A percentile compares a stretch with the other conserved stretches of the same genome.
Evolutionary conservation across 2,113 vertebrate species (phyloP).

Genomic region (Bettongia penicillata): DNA sequence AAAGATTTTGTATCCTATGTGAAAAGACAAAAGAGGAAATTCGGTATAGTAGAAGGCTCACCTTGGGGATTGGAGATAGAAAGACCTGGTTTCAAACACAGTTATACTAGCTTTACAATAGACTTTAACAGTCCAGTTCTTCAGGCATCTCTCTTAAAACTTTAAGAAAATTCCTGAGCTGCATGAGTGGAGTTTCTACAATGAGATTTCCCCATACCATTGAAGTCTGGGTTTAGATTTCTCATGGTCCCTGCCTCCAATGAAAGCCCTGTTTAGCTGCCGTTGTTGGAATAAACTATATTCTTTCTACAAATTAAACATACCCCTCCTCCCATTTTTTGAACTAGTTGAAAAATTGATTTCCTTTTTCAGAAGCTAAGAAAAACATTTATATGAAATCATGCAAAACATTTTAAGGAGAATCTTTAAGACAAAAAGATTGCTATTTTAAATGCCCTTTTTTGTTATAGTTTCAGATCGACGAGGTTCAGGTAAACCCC

Average conservation of each 20-base stretch:
- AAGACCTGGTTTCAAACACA: not conserved
- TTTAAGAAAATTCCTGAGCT: not conserved
- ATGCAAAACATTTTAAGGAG: not conserved
- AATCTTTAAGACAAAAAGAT: not conserved
- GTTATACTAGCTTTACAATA: too few species aligned
- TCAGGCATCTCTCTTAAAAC: not conserved
- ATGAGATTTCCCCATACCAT: not conserved
- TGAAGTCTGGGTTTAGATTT: not conserved
- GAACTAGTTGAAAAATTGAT: not conserved
- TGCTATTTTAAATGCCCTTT: constrained; percentile 25
- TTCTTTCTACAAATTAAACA: not conserved
- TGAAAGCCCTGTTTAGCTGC: not conserved
- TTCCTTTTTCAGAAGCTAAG: not conserved
- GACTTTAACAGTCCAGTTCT: not conserved
- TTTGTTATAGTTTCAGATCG: constrained; percentile 89
- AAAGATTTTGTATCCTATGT: not conserved
- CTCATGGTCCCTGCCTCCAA: not conserved
- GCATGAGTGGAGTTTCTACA: not conserved
- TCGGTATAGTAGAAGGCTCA: not conserved
- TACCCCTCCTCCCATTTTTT: too few species aligned
- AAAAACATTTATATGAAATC: not conserved
- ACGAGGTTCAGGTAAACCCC: constrained; percentile 93
- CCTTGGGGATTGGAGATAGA: not conserved
- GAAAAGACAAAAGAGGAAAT: not conserved
- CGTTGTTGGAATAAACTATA: not conserved